Evolutionary conservation across 2,888 invertebrate species (phyloP), one percentile per base, ranked within the genome.

Genomic region (Heteromurus nitidus): DNA sequence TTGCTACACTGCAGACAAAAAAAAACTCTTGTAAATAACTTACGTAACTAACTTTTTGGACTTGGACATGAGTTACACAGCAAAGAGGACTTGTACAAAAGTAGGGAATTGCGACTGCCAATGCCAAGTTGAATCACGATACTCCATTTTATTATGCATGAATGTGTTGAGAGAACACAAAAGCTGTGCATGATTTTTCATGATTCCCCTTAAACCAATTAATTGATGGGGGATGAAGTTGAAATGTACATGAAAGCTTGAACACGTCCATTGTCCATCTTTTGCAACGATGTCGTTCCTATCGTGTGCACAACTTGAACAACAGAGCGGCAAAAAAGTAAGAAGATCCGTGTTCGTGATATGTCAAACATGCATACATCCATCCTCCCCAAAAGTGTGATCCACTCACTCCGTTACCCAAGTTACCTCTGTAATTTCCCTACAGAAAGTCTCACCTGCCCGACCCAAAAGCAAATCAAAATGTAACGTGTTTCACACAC

Each of bases 341-440:
- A 9, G 26, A 55, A 55, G 55, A 55, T 55, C 55, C 55, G 55
- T 55, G 55, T 26, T 55, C 55, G 55, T 55, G 55, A 55, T 55
- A 24, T n/a, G n/a, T n/a, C n/a, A n/a, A n/a, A n/a, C n/a, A n/a
- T n/a, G n/a, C n/a, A n/a, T n/a, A n/a, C n/a, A n/a, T n/a, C n/a
- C n/a, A n/a, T n/a, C n/a, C n/a, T n/a, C n/a, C n/a, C n/a, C n/a
- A n/a, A n/a, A n/a, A n/a, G n/a, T n/a, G n/a, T n/a, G n/a, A n/a
- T n/a, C n/a, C n/a, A n/a, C n/a, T n/a, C n/a, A n/a, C n/a, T n/a
- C n/a, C n/a, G n/a, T n/a, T n/a, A n/a, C n/a, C n/a, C n/a, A n/a
- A n/a, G n/a, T n/a, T n/a, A n/a, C n/a, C n/a, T n/a, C n/a, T n/a
- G n/a, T n/a, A n/a, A n/a, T n/a, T n/a, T n/a, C n/a, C n/a, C n/a